Percentiles rank a stretch among this genome's conserved stretches.
Conservation (phyloP, 2,113 vertebrate genomes). For the Crotalus horridus region DNA sequence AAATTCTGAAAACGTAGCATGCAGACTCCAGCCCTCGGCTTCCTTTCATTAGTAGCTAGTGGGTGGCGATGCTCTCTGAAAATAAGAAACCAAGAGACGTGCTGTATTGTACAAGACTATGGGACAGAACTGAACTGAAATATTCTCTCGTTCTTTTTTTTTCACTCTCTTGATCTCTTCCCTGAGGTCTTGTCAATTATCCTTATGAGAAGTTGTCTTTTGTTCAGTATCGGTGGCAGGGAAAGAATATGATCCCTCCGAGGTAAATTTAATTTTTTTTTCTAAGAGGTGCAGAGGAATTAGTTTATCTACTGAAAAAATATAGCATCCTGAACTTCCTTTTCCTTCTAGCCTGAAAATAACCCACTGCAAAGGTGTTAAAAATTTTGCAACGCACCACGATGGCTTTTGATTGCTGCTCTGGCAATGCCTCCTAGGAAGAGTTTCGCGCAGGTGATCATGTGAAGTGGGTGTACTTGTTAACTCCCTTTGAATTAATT, state of each 20-base stretch:
- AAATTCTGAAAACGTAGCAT: neutral
- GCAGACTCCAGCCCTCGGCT: neutral
- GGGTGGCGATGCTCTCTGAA: neutral
- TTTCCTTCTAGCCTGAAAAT: neutral
- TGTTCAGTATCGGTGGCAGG: neutral
- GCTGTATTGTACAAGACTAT: neutral
- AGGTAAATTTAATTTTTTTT: neutral
- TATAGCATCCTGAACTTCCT: accelerated
- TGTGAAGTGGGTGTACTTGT: neutral
- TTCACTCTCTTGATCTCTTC: neutral
- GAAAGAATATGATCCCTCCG: neutral
- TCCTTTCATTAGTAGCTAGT: neutral
- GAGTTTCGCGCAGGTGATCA: neutral
- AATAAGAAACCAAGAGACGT: neutral
- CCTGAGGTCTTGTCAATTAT: neutral
- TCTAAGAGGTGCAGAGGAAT: neutral
- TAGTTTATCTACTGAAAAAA: neutral
- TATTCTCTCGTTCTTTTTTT: neutral
- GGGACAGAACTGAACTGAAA: neutral
- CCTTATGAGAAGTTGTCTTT: neutral
- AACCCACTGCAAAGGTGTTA: neutral
- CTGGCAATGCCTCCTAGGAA: neutral
- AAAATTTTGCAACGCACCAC: neutral
- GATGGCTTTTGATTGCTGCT: neutral
- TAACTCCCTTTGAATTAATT: neutral